Base-by-base conservation (phyloP, 2,797 vertebrate genomes). In the Threskiornis aethiopicus region DNA sequence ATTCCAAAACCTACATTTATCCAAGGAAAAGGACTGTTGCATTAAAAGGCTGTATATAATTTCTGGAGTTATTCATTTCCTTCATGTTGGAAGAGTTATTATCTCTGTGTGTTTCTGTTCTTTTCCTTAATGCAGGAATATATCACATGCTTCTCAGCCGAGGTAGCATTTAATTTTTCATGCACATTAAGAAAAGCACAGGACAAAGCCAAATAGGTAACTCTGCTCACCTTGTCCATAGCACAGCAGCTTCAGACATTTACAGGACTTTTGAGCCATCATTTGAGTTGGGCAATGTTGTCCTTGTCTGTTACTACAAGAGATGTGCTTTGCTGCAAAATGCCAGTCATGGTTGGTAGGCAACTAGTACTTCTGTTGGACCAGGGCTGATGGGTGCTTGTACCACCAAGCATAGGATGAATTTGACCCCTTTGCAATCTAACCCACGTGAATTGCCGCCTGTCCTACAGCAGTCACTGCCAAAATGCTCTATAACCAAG, bases 371-470 rank as follows among this genome's bases (percentile, higher is more conserved):
- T 52, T 55, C n/a, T 69, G 28, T 29, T 59, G 71, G 19, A 26
- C 14, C 29, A 14, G 29, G 26, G 47, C 28, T 76, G 61, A 26
- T 86, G 35, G 33, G 10, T 12, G 22, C n/a, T 71, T 75, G 24
- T 10, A 72, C 26, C 54, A 44, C 42, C 26, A 64, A 59, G 37
- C 41, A 13, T 2, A 35, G 17, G 28, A 58, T 51, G 59, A 67
- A 52, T 52, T 59, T 47, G 61, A 87, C 10, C 7, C 8, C 26
- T 72, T 46, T 3, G 3, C 3, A 3, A 12, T 47, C 65, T 65
- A 65, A 67, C n/a, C 21, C 20, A 39, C 9, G 5, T 1, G 3
- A 65, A 11, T 25, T 0, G 0, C 41, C 41, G 7, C 16, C n/a
- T 59, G 33, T 69, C 42, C 51, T 46, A 13, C 21, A 86, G 21